Evolutionary conservation across 2,888 invertebrate genomes (phyloP).

Genomic region (Brachyopa scutellaris): DNA sequence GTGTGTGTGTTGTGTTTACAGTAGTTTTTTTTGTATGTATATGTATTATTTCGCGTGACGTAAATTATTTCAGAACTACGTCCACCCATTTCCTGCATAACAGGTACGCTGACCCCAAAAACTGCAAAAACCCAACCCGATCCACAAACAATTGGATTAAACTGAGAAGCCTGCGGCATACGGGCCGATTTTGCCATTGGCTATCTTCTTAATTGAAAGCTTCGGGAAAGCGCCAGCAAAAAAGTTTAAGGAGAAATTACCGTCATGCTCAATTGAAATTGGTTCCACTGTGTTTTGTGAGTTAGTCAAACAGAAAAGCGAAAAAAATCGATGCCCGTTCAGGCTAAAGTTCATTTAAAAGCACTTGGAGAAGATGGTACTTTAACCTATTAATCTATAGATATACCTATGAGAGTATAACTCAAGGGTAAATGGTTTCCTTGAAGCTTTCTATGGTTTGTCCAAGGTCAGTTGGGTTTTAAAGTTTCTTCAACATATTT

Average conservation of each 20-base stretch:
- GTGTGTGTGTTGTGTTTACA: too few relatives aligned
- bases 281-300: constrained; percentile 54
- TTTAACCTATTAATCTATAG: constrained; percentile 66
- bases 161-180: not conserved
- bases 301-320: constrained; percentile 10
- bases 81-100: too few relatives aligned
- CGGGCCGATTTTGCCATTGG: constrained; percentile 16
- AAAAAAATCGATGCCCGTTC: constrained; percentile 52
- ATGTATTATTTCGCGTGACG: constrained; percentile 28
- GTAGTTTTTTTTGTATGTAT: too few relatives aligned
- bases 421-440: constrained; percentile 57
- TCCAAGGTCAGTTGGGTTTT: constrained; percentile 62
- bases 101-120: constrained; percentile 56
- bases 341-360: constrained; percentile 44
- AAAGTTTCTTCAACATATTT: constrained; percentile 33
- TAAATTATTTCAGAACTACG: constrained; percentile 40
- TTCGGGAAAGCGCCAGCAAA: constrained; percentile 12
- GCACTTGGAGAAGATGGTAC: constrained; percentile 45
- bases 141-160: constrained; percentile 50
- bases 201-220: constrained; percentile 11
- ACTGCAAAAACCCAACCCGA: constrained; percentile 21
- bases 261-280: constrained; percentile 56
- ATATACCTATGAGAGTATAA: constrained; percentile 52
- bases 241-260: constrained; percentile 36
- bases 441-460: constrained; percentile 46